Percentiles rank a stretch among this genome's conserved stretches.
Evolutionary conservation across 2,888 invertebrate genomes (phyloP).

Genomic region (Branchipolynoe longqiensis): DNA sequence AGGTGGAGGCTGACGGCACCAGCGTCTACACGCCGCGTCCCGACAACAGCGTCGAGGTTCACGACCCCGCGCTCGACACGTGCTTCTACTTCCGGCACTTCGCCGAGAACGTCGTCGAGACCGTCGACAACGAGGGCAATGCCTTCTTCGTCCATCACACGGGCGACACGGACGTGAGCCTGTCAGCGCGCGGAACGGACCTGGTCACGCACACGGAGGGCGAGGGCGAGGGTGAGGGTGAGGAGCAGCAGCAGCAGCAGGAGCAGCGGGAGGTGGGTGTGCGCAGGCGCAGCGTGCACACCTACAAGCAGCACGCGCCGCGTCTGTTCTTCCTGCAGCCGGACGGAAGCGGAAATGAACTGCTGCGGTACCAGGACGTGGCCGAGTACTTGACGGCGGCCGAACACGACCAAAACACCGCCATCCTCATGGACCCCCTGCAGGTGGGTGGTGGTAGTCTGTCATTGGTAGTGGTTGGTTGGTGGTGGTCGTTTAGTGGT

Average conservation of each 20-base stretch:
- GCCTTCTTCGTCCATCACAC: conserved; percentile 78
- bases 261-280: conserved; percentile 56
- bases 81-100: conserved; percentile 78
- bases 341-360: conserved; percentile 80
- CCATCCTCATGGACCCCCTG: conserved; percentile 78
- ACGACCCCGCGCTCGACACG: conserved; percentile 71
- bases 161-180: conserved; percentile 76
- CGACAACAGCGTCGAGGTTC: conserved; percentile 69
- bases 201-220: neutral
- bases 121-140: conserved; percentile 79
- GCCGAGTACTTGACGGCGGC: conserved; percentile 77
- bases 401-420: conserved; percentile 79
- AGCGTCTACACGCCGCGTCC: conserved; percentile 74
- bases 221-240: neutral
- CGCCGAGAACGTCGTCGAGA: conserved; percentile 77
- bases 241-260: conserved; percentile 61
- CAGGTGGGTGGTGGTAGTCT: no score
- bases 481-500: no score
- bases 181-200: conserved; percentile 44
- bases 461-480: no score
- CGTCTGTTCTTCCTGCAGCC: conserved; percentile 79
- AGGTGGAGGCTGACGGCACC: conserved; percentile 69
- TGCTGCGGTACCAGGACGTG: conserved; percentile 79
- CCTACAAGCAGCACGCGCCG: conserved; percentile 78
- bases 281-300: conserved; percentile 65